These are phyloP conservation scores for Columbina picui DNA, from an alignment of 2,113 vertebrate species.

Conservation along the genomic window DNA sequence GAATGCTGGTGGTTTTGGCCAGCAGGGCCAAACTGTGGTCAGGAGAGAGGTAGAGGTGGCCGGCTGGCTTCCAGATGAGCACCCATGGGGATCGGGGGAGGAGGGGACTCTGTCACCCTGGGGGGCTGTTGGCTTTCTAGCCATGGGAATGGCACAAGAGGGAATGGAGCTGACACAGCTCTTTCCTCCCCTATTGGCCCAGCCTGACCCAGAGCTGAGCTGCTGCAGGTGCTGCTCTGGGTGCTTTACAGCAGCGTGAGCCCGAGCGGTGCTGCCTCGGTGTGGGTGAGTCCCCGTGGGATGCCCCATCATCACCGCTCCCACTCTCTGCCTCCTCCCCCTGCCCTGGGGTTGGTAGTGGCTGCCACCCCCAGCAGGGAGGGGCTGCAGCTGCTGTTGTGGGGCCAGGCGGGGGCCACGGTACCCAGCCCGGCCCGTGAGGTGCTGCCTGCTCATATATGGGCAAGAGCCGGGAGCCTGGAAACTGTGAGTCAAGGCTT, in stretches of 20 bases:
- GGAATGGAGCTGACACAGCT: background rate
- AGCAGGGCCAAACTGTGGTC: background rate
- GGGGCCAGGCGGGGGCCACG: background rate
- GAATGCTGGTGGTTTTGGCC: rapidly evolving
- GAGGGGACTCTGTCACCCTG: background rate
- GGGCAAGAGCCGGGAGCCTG: constrained; percentile 64
- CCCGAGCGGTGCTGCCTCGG: rapidly evolving
- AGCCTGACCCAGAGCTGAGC: background rate
- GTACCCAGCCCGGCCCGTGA: background rate
- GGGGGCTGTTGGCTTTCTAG: background rate
- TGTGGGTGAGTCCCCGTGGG: background rate
- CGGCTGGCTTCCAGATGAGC: background rate
- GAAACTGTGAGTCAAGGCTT: constrained; percentile 80
- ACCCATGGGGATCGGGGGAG: background rate
- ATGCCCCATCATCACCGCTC: background rate
- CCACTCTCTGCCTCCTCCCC: background rate
- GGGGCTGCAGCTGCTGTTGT: background rate
- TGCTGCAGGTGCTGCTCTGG: rapidly evolving
- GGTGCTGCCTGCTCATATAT: constrained; percentile 73
- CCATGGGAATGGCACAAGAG: rapidly evolving
- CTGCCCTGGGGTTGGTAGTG: rapidly evolving
- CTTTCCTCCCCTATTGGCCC: background rate
- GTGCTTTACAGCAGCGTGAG: background rate
- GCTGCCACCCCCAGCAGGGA: rapidly evolving
- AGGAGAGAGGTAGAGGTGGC: background rate